Evolutionary conservation across 2,797 vertebrate genomes (phyloP).

Genomic region (Premnoplex brunnescens): DNA sequence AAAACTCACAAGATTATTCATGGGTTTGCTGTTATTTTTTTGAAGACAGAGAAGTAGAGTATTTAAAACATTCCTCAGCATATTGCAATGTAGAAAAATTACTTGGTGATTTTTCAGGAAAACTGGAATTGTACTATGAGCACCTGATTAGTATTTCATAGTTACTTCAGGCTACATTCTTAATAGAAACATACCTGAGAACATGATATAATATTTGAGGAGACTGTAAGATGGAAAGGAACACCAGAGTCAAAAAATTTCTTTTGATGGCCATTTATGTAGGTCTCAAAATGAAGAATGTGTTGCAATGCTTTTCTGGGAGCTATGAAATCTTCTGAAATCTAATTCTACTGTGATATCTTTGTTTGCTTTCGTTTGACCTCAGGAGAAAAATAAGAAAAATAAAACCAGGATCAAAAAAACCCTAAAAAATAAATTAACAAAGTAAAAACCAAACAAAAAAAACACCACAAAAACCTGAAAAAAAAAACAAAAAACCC

Average conservation of each 20-base stretch:
- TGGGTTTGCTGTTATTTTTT: neutral
- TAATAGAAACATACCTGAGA: neutral
- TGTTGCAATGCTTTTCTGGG: neutral
- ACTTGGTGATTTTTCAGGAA: neutral
- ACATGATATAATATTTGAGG: neutral
- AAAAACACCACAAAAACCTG: neutral
- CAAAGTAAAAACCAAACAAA: no score
- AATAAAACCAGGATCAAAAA: neutral
- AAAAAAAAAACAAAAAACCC: no score
- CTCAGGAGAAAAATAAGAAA: neutral
- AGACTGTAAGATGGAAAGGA: neutral
- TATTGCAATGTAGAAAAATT: neutral
- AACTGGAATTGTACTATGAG: neutral
- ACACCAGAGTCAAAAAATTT: neutral
- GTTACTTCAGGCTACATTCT: neutral
- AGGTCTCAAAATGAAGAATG: neutral
- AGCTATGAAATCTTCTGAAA: neutral
- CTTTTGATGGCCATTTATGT: neutral
- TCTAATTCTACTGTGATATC: neutral
- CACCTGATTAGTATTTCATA: neutral
- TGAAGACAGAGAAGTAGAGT: fast-evolving
- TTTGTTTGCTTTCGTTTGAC: neutral
- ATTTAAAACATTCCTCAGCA: neutral
- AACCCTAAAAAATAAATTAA: neutral
- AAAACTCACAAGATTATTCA: fast-evolving